Evolutionary conservation across 1,140 invertebrate species (phyloP).

Genomic region (Cherax quadricarinatus): DNA sequence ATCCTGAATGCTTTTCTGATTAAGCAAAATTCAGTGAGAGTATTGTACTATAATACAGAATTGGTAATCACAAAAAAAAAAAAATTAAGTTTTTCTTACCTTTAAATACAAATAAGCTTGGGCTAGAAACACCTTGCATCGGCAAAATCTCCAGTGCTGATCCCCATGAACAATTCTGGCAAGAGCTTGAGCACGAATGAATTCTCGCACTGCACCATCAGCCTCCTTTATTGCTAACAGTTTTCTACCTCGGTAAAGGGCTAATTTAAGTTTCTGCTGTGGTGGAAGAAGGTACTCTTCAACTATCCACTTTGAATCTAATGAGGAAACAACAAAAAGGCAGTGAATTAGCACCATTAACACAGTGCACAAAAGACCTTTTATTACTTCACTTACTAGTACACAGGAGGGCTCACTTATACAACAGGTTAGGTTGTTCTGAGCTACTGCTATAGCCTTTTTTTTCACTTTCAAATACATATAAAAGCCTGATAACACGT

Average conservation of each 20-base stretch:
- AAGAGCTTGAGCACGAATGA: constrained; percentile 60
- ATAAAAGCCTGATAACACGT: no score
- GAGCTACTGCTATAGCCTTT: no score
- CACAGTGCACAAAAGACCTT: no score
- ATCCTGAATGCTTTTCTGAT: no score
- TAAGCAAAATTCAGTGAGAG: no score
- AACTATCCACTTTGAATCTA: constrained; percentile 53
- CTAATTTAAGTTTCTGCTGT: constrained; percentile 65
- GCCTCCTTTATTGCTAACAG: constrained; percentile 50
- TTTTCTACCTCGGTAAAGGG: constrained; percentile 64
- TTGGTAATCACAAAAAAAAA: no score
- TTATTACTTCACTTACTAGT: no score
- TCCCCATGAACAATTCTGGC: constrained; percentile 72
- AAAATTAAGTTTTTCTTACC: constrained; percentile 32
- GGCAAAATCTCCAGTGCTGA: constrained; percentile 68
- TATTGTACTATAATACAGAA: no score
- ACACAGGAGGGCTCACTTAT: no score
- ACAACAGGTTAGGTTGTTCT: no score
- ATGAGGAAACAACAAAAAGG: neutral
- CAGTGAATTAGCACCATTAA: neutral
- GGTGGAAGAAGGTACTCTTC: constrained; percentile 64
- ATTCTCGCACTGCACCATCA: constrained; percentile 64
- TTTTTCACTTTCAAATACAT: no score
- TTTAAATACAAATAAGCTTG: constrained; percentile 70
- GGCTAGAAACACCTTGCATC: constrained; percentile 68